A percentile compares a stretch with the other conserved stretches of the same genome.
These are phyloP conservation scores for Ditylenchus weischeri DNA, from an alignment of 2,888 invertebrate genomes.

Conservation along the genomic window DNA sequence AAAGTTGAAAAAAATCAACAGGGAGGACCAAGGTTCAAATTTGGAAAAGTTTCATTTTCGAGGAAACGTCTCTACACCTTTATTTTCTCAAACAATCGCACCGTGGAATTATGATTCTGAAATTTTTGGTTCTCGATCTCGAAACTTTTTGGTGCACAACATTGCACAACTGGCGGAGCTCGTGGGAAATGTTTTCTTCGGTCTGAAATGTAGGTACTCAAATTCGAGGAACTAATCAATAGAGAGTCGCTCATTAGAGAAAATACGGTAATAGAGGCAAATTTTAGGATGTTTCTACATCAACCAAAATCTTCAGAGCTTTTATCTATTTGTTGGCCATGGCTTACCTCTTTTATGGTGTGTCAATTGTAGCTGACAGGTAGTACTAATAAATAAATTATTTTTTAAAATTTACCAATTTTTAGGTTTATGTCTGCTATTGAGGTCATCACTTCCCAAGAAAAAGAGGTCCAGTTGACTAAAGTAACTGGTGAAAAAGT, in stretches of 20 bases:
- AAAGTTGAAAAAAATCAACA: too few relatives aligned
- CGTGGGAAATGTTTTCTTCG: too few relatives aligned
- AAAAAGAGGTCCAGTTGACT: conserved; percentile 85
- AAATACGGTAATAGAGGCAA: too few relatives aligned
- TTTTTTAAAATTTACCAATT: conserved; percentile 9
- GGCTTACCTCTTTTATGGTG: conserved; percentile 92
- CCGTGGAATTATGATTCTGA: too few relatives aligned
- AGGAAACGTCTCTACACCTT: too few relatives aligned
- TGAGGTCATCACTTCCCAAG: conserved; percentile 96
- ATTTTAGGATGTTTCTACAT: conserved; percentile 39
- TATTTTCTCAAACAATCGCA: too few relatives aligned
- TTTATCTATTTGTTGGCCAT: conserved; percentile 81
- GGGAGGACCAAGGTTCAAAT: too few relatives aligned
- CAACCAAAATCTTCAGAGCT: conserved; percentile 71
- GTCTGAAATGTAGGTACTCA: too few relatives aligned
- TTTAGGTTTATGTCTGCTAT: conserved; percentile 89
- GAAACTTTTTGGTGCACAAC: not conserved
- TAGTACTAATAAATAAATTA: conserved; percentile 12
- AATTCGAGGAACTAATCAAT: too few relatives aligned
- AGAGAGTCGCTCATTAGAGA: too few relatives aligned
- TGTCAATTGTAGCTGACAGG: conserved; percentile 94
- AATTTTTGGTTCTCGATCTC: not conserved
- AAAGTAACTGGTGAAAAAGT: conserved; percentile 62
- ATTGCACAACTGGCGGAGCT: too few relatives aligned
- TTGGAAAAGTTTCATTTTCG: too few relatives aligned